These are phyloP conservation scores for Leucoptera coffeella DNA, from an alignment of 2,888 invertebrate species.

Conservation along the genomic window DNA sequence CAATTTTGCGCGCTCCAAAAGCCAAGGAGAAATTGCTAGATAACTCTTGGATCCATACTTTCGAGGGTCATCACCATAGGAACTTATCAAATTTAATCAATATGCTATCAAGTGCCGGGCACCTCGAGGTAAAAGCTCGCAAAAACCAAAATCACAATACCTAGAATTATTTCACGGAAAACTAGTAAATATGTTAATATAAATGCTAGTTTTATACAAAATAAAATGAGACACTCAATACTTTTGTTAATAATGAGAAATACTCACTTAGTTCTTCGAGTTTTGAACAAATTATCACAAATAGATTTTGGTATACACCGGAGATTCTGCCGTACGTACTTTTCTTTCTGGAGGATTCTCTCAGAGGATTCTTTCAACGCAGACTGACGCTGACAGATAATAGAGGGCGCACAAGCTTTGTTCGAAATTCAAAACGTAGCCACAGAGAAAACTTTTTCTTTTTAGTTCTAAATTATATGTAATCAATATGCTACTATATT, in stretches of 20 bases:
- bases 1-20: slow-evolving; percentile 4
- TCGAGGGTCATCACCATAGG: slow-evolving; percentile 29
- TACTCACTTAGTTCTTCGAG: slow-evolving; percentile 45
- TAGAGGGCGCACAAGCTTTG: too few relatives aligned
- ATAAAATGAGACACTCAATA: too few relatives aligned
- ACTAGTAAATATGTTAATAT: too few relatives aligned
- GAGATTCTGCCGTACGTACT: slow-evolving; percentile 50
- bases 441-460: too few relatives aligned
- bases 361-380: slow-evolving; percentile 48
- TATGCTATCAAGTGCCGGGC: too few relatives aligned
- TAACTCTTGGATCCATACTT: slow-evolving; percentile 11
- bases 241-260: too few relatives aligned
- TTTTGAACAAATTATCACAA: slow-evolving; percentile 45
- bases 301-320: slow-evolving; percentile 49
- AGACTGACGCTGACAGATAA: slow-evolving; percentile 18
- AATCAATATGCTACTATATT: too few relatives aligned
- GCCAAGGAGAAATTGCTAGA: slow-evolving; percentile 8
- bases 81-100: slow-evolving; percentile 33
- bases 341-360: slow-evolving; percentile 52
- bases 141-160: too few relatives aligned
- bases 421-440: slow-evolving; percentile 36
- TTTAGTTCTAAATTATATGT: too few relatives aligned
- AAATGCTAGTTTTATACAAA: too few relatives aligned
- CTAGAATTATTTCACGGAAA: too few relatives aligned
- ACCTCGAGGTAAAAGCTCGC: too few relatives aligned